Evolutionary conservation across 2,888 invertebrate genomes (phyloP).

Genomic region (Sclerodermus sp.): DNA sequence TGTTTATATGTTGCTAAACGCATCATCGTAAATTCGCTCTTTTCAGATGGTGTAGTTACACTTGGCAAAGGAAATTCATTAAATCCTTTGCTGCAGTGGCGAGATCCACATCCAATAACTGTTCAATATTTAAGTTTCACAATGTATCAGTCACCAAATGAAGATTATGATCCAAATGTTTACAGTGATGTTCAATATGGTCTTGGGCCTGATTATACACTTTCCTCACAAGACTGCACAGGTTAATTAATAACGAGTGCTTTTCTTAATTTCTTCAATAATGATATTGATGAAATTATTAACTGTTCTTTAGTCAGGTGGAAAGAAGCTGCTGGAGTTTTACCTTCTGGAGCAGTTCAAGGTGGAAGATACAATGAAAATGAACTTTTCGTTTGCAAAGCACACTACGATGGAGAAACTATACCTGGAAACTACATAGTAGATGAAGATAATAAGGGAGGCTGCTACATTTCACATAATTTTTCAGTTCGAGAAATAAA

Average conservation of each 20-base stretch:
- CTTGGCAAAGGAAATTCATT: slow-evolving; percentile 12
- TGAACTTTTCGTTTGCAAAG: slow-evolving; percentile 19
- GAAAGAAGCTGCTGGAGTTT: slow-evolving; percentile 11
- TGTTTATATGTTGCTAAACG: not conserved
- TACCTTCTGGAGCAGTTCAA: slow-evolving; percentile 18
- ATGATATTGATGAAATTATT: not conserved
- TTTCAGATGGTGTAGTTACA: slow-evolving; percentile 16
- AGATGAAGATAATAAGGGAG: slow-evolving; percentile 12
- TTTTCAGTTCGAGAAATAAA: slow-evolving; percentile 12
- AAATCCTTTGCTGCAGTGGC: slow-evolving; percentile 17
- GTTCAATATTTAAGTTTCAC: slow-evolving; percentile 21
- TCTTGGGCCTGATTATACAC: slow-evolving; percentile 18
- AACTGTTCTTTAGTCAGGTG: slow-evolving; percentile 17
- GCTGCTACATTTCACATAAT: slow-evolving; percentile 17
- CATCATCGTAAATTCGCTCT: not conserved
- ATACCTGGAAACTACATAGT: slow-evolving; percentile 20
- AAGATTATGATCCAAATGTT: slow-evolving; percentile 15
- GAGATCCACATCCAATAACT: slow-evolving; percentile 14
- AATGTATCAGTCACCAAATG: slow-evolving; percentile 10
- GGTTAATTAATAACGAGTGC: too few species aligned
- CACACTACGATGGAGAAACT: slow-evolving; percentile 18
- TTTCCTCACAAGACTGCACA: slow-evolving; percentile 19
- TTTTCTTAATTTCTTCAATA: too few species aligned
- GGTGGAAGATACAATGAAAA: slow-evolving; percentile 14
- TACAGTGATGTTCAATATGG: slow-evolving; percentile 21